A percentile compares a stretch with the other conserved stretches of the same genome.
phyloP scores from a whole-genome alignment of 2,797 vertebrate genomes.

The Myripristis jacobus region DNA sequence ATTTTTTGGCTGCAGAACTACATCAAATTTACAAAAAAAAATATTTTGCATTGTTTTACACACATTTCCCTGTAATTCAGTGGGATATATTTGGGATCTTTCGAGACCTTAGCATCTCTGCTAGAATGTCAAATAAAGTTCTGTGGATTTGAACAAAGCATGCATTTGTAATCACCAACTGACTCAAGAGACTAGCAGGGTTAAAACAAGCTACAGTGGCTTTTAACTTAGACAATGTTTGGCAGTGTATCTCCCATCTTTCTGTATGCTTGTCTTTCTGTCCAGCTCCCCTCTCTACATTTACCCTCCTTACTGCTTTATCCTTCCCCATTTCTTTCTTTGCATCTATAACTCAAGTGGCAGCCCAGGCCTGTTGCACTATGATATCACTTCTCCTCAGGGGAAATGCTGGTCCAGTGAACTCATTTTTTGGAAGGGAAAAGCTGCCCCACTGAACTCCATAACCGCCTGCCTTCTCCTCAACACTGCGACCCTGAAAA shows the following conservation, averaged over 20 bases:
- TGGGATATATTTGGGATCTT: too few species aligned
- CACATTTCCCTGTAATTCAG: too few species aligned
- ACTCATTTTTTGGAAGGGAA: constrained; percentile 74
- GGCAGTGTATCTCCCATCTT: background rate
- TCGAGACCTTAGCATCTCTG: too few species aligned
- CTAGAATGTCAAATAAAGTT: too few species aligned
- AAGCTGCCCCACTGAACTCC: constrained; percentile 40
- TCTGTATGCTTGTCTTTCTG: background rate
- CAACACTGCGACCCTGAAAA: constrained; percentile 38
- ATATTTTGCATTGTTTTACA: too few species aligned
- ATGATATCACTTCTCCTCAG: constrained; percentile 73
- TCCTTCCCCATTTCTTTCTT: constrained; percentile 20
- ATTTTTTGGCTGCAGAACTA: too few species aligned
- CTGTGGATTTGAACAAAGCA: too few species aligned
- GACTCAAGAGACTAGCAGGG: too few species aligned
- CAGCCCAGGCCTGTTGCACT: constrained; percentile 39
- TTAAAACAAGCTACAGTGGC: too few species aligned
- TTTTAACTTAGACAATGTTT: too few species aligned
- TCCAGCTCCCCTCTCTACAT: constrained; percentile 16
- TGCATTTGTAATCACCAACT: too few species aligned
- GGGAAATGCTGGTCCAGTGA: constrained; percentile 63
- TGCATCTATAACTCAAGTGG: constrained; percentile 45
- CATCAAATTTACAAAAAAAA: too few species aligned
- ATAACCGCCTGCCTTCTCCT: constrained; percentile 44
- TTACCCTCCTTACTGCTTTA: constrained; percentile 11